Evolutionary conservation across 2,797 vertebrate genomes (phyloP), one percentile per base, ranked within the genome.

Genomic region (Fistularia tabacaria): DNA sequence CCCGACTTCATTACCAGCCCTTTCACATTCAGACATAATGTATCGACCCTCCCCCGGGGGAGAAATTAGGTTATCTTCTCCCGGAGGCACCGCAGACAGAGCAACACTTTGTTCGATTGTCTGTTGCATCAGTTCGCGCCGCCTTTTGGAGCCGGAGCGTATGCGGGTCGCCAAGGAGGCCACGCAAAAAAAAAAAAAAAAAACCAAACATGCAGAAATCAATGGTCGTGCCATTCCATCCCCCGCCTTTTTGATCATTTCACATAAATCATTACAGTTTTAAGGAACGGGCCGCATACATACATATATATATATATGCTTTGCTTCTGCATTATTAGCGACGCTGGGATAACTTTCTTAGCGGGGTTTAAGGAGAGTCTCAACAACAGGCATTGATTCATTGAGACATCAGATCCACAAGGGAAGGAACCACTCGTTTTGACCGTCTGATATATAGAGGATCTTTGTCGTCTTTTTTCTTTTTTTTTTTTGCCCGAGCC

Each of bases 201-300:
- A 25, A 25, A n/a, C n/a, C n/a, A 25, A 25, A 25, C 2, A 3
- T 2, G 25, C 2, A 25, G 25, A 25, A 25, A 25, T 25, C 25
- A 25, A 25, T 25, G 25, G 25, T 3, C 25, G 25, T 25, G 25
- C 25, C 25, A 25, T 25, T 3, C 25, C 2, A 5, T 25, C 5
- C 25, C 25, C 25, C 25, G 5, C 2, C 71, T 59, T 89, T 87
- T 91, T 86, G 87, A 90, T 90, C 58, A 77, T 88, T 90, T 89
- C 71, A 83, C 81, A 87, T 87, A 90, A 91, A 90, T 93, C 89
- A 85, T 90, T 91, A 82, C 8, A 50, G 64, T 88, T 81, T 81
- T 88, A 25, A 2, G 25, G 25, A 25, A 5, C 25, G 2, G 25
- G 25, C 25, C 5, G 2, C 25, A 5, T 25, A 25, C 5, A 25